Evolutionary conservation across 2,888 invertebrate genomes (phyloP), one percentile per base, ranked within the genome.

Genomic region (Drepana falcataria): DNA sequence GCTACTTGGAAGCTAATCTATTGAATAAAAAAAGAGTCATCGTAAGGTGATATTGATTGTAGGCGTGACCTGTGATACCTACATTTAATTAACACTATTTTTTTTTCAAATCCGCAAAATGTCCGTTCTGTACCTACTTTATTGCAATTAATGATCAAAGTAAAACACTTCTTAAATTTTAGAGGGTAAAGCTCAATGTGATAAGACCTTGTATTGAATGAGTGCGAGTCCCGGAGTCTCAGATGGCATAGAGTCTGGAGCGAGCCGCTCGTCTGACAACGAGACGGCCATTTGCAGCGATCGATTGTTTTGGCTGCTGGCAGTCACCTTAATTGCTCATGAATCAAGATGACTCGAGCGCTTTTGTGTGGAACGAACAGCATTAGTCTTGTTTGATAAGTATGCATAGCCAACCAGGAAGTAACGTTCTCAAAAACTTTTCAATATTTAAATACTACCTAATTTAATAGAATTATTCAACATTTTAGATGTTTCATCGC

Each of bases 271-370:
- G 69, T 73, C 70, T 72, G 73, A 63, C 68, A 74, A 75, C 80
- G 76, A 81, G 79, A 75, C 79, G 79, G 69, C 81, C 87, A 87
- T 85, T 88, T 85, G 82, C 73, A 80, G 68, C 81, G 88, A 91
- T 90, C 86, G 90, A 90, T 91, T 91, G 90, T 89, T 90, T 88
- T 84, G 90, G 90, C 90, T 91, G 89, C 83, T 77, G 73, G 79
- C 68, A 83, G 83, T 76, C 87, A 79, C 84, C 88, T 87, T 90
- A 90, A 91, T 91, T 91, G 90, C 83, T 82, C 77, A 71, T 77
- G 83, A 86, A 87, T 90, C 84, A 87, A 85, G 85, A 81, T 79
- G 86, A 82, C 84, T 81, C 74, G 78, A 71, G 71, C 73, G 74
- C 72, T 76, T 79, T 77, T 75, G 73, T 75, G 71, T 73, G 69